Base-by-base conservation (phyloP, 1,140 invertebrate genomes). In the Tigriopus japonicus region DNA sequence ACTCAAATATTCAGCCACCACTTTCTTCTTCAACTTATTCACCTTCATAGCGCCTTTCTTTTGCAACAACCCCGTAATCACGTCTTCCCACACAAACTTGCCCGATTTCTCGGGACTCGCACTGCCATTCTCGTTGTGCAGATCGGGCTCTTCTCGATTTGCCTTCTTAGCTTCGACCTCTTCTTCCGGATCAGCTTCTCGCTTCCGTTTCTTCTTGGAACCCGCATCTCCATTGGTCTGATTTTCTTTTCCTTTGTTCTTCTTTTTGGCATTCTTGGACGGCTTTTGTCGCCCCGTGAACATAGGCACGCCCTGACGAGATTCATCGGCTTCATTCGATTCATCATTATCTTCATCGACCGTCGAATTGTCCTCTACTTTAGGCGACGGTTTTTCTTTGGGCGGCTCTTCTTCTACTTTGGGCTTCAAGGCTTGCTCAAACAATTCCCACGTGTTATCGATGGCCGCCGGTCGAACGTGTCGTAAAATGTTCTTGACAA, bases 401-500 rank as follows among this genome's bases (percentile, higher is more conserved):
- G n/a, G 12, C 17, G 56, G 49, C 6, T 23, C 49, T 13, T 24
- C 5, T 1, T 49, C 56, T 52, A 51, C 41, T 23, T 56, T 62
- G 45, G 40, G 19, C 45, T 52, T 23, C 15, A 52, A 14, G 35
- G 56, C 45, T 23, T 10, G 24, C 42, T 65, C 67, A 41, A 70
- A 60, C 1, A 69, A 53, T 28, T 67, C 64, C 70, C 70, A 73
- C 0, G 67, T 67, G 42, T 67, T 56, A 41, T 65, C 59, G 21
- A 70, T 62, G n/a, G 68, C 63, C 12, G 21, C 52, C 2, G 62
- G 28, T 56, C 72, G 65, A 23, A 68, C 63, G 2, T 63, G 24
- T 35, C 72, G 63, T 1, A 70, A 43, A 41, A 72, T 70, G 62
- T 75, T 77, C 45, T 65, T 62, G 12, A 75, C 63, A 63, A 77